A percentile compares a stretch with the other conserved stretches of the same genome.
Conservation (phyloP, 2,113 vertebrate species). For the Eulemur macaco region DNA sequence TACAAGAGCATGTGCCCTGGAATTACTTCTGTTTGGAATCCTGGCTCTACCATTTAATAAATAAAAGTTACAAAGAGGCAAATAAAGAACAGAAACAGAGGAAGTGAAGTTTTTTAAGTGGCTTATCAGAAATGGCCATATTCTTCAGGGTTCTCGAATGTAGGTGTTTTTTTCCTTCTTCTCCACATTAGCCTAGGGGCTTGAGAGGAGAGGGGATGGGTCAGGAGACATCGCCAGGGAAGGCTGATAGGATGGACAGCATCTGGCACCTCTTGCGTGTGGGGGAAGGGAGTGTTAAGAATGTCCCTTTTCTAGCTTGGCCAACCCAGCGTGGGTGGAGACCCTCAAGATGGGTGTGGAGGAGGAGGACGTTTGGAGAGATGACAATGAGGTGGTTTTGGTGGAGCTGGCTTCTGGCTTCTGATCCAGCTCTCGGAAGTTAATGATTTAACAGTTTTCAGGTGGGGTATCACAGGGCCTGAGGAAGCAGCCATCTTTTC, state of each 20-base stretch:
- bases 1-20: neutral
- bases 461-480: neutral
- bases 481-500: neutral
- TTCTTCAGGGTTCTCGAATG: neutral
- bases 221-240: fast-evolving
- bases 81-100: neutral
- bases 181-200: neutral
- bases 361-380: neutral
- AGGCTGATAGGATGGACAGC: neutral
- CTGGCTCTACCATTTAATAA: neutral
- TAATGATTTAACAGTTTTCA: neutral
- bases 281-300: neutral
- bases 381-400: neutral
- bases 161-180: neutral
- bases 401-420: neutral
- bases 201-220: neutral
- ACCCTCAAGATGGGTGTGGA: neutral
- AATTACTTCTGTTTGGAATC: neutral
- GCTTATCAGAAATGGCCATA: neutral
- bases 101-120: neutral
- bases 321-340: too few relatives aligned
- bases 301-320: neutral
- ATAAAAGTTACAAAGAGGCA: neutral
- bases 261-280: neutral
- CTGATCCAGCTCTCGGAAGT: neutral